phyloP scores from a whole-genome alignment of 2,888 invertebrate species.

The Sinelater perroti region DNA sequence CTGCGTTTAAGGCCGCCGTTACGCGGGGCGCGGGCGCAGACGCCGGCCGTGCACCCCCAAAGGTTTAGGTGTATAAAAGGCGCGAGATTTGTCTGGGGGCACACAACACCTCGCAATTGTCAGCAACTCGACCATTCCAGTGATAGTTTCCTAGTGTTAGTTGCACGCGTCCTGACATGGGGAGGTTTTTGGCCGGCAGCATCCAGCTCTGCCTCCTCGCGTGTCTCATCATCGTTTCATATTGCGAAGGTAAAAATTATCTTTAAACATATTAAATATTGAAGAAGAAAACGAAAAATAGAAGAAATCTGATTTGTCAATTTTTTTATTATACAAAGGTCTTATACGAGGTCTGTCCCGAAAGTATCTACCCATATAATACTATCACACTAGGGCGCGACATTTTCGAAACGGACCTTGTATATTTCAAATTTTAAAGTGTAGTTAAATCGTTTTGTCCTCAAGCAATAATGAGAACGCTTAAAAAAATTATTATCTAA shows the following conservation, averaged over 20 bases:
- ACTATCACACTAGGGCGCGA: no score
- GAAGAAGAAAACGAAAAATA: no score
- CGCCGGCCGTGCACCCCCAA: conserved; percentile 28
- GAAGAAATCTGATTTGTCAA: no score
- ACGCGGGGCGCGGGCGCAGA: conserved; percentile 26
- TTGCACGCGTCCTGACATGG: conserved; percentile 15
- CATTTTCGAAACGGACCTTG: no score
- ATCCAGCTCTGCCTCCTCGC: conserved; percentile 17
- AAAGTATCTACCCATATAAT: no score
- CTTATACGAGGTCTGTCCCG: no score
- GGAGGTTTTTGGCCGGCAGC: conserved; percentile 12
- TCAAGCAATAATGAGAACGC: no score
- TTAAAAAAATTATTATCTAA: no score
- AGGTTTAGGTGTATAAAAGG: conserved; percentile 33
- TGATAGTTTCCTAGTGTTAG: conserved; percentile 4
- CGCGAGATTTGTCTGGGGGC: conserved; percentile 22
- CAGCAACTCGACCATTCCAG: neutral
- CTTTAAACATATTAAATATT: no score
- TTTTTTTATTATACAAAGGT: no score
- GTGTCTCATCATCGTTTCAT: conserved; percentile 18
- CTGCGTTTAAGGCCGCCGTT: conserved; percentile 26
- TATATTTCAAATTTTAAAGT: no score
- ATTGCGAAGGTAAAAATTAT: conserved; percentile 26
- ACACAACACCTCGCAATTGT: conserved; percentile 19
- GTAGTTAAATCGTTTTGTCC: no score